A percentile compares a stretch with the other conserved stretches of the same genome.
Evolutionary conservation across 2,888 invertebrate species (phyloP).

Genomic region (Eupithecia tripunctaria): DNA sequence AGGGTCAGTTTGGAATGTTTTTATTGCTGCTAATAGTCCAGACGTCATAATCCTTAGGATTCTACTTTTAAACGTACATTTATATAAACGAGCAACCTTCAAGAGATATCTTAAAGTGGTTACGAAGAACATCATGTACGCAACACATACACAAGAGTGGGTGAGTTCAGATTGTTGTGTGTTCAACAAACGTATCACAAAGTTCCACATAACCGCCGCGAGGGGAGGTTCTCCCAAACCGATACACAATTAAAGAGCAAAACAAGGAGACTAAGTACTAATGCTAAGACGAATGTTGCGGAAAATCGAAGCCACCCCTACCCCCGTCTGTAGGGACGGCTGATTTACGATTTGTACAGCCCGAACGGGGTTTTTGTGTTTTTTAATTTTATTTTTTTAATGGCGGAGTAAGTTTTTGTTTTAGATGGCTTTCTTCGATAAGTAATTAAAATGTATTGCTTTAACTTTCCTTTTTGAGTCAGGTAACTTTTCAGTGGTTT

Average conservation of each 20-base stretch:
- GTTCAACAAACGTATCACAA: constrained; percentile 40
- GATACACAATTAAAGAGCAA: constrained; percentile 82
- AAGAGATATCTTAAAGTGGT: not conserved
- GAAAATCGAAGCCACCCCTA: constrained; percentile 77
- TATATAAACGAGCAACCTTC: not conserved
- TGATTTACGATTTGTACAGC: constrained; percentile 74
- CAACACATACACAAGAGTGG: not conserved
- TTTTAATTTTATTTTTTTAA: constrained; percentile 62
- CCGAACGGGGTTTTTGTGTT: constrained; percentile 60
- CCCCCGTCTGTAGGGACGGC: constrained; percentile 70
- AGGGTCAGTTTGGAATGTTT: constrained; percentile 26
- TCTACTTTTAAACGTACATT: not conserved
- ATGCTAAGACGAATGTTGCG: constrained; percentile 84
- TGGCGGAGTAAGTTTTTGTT: constrained; percentile 48
- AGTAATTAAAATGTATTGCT: constrained; percentile 35
- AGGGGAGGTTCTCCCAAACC: constrained; percentile 65
- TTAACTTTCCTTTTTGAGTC: constrained; percentile 23
- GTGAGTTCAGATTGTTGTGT: constrained; percentile 10
- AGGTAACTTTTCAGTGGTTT: constrained; percentile 15
- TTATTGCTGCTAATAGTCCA: constrained; percentile 21
- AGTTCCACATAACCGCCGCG: constrained; percentile 37
- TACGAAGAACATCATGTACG: constrained; percentile 10
- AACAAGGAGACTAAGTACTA: constrained; percentile 79
- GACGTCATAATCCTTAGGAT: constrained; percentile 16
- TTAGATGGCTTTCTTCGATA: constrained; percentile 41